Conservation (phyloP, 2,888 invertebrate species). For the Ophonus ardosiacus region DNA sequence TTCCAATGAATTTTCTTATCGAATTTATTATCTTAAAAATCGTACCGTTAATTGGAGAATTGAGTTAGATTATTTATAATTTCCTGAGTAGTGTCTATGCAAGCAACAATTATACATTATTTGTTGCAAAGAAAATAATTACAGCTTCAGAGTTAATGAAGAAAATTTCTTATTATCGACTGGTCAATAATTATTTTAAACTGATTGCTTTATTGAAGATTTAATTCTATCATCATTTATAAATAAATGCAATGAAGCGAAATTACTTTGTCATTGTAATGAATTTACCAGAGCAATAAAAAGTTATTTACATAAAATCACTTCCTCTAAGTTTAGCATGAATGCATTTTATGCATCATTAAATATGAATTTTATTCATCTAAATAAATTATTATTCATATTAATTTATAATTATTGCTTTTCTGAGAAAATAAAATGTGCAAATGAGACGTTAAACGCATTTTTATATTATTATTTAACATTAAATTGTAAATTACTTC, state of each 20-base stretch:
- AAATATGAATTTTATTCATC: not conserved
- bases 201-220: not conserved
- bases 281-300: not conserved
- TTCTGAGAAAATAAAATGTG: not conserved
- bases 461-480: too few relatives aligned
- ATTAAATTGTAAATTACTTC: too few relatives aligned
- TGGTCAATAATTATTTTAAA: too few relatives aligned
- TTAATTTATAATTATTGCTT: not conserved
- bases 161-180: not conserved
- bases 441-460: not conserved
- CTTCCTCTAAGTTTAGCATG: not conserved
- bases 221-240: not conserved
- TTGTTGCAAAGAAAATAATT: not conserved
- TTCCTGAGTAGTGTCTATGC: not conserved
- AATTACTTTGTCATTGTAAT: not conserved
- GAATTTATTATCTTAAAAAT: not conserved
- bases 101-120: not conserved
- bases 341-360: conserved; percentile 5
- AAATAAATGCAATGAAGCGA: not conserved
- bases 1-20: not conserved
- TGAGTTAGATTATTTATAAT: not conserved
- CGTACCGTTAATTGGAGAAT: not conserved
- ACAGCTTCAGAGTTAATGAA: not conserved
- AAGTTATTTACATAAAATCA: not conserved
- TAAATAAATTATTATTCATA: not conserved